Conservation (phyloP, 2,888 invertebrate genomes). For the Oeneis ivallda region DNA sequence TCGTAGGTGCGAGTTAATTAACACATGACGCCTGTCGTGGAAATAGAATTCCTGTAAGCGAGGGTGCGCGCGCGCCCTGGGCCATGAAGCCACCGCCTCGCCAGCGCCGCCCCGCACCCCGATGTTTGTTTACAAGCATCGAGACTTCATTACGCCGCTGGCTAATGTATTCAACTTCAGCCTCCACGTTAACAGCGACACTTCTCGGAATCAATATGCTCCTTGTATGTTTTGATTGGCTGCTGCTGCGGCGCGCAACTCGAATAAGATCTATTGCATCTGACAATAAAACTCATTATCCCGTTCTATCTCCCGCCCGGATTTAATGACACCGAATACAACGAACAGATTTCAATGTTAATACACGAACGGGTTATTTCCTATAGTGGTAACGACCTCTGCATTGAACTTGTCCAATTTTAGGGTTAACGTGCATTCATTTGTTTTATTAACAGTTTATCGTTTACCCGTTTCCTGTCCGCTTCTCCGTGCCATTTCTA, state of each 20-base stretch:
- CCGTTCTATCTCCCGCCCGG: constrained; percentile 48
- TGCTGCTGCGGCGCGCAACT: constrained; percentile 55
- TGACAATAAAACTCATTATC: constrained; percentile 63
- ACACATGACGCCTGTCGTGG: constrained; percentile 79
- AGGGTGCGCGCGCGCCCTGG: constrained; percentile 70
- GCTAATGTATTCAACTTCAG: constrained; percentile 83
- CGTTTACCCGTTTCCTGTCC: constrained; percentile 75
- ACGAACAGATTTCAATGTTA: constrained; percentile 81
- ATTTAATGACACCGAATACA: constrained; percentile 79
- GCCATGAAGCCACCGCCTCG: constrained; percentile 38
- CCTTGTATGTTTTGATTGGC: constrained; percentile 82
- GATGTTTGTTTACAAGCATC: constrained; percentile 80
- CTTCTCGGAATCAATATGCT: constrained; percentile 82
- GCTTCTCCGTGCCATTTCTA: constrained; percentile 58
- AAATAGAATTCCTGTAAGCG: constrained; percentile 80
- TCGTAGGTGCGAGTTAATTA: constrained; percentile 81
- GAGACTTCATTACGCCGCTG: constrained; percentile 82
- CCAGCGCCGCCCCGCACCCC: constrained; percentile 48
- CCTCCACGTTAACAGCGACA: constrained; percentile 82
- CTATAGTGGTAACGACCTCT: constrained; percentile 79
- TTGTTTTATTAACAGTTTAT: constrained; percentile 79
- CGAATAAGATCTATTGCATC: constrained; percentile 57
- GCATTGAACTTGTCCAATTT: constrained; percentile 81
- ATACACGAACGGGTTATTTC: constrained; percentile 78
- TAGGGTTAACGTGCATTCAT: constrained; percentile 78